Evolutionary conservation across 1,140 invertebrate genomes (phyloP).

Genomic region (Calliphora vicina): DNA sequence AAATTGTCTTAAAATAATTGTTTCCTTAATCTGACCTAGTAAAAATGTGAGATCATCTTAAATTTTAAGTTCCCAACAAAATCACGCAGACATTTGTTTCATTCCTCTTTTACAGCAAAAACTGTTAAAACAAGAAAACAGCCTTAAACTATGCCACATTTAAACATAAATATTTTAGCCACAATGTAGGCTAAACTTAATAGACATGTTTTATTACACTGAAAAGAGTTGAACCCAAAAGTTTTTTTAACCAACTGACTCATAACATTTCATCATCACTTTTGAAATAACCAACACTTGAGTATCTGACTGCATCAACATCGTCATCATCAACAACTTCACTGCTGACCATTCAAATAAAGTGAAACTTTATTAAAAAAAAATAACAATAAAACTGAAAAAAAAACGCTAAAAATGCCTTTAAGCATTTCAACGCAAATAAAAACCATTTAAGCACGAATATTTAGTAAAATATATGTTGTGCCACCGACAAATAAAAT

Average conservation of each 20-base stretch:
- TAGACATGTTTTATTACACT: neutral
- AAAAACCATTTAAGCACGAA: neutral
- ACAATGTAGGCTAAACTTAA: neutral
- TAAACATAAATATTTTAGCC: neutral
- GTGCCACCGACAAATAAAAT: neutral
- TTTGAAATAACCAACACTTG: neutral
- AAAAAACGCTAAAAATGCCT: neutral
- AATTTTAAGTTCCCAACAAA: neutral
- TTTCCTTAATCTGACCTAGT: too few species aligned
- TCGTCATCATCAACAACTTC: neutral
- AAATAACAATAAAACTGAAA: too few species aligned
- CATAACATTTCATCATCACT: neutral
- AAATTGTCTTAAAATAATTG: too few species aligned
- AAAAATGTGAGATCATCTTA: neutral
- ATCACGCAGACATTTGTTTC: neutral
- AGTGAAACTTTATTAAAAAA: neutral
- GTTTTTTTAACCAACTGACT: neutral
- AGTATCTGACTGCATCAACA: neutral
- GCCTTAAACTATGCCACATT: neutral
- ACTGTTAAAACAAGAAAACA: too few species aligned
- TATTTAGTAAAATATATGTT: neutral
- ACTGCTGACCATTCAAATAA: too few species aligned
- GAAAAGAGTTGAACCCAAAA: neutral
- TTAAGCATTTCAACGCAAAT: neutral
- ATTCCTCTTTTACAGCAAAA: neutral